Percentiles rank a stretch among this genome's conserved stretches.
phyloP scores from a whole-genome alignment of 2,797 vertebrate species.

The Siniperca undulata region DNA sequence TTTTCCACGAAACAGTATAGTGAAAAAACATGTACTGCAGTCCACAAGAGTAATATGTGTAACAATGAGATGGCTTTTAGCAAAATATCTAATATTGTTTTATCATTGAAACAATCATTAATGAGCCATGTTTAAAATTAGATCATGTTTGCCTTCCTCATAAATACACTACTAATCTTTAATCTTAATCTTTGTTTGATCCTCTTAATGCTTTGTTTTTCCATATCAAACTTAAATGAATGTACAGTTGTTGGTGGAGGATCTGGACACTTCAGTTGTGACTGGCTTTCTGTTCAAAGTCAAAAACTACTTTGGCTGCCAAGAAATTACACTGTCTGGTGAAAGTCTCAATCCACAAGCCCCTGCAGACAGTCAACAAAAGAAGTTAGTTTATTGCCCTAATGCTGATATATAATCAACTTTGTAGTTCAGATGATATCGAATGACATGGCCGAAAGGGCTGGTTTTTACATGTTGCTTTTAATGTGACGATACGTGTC shows the following conservation, averaged over 20 bases:
- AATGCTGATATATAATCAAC: conserved; percentile 54
- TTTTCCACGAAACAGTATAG: conserved; percentile 17
- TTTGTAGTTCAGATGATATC: conserved; percentile 41
- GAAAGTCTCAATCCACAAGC: conserved; percentile 54
- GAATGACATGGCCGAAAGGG: conserved; percentile 21
- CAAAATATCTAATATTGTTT: conserved; percentile 32
- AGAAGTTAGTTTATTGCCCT: conserved; percentile 36
- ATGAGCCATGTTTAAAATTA: not conserved
- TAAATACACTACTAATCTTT: conserved; percentile 22
- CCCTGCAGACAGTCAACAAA: conserved; percentile 36
- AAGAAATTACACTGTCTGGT: conserved; percentile 65
- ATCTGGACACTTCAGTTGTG: conserved; percentile 40
- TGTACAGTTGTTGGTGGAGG: conserved; percentile 28
- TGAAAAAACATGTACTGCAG: conserved; percentile 1
- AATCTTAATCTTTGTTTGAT: conserved; percentile 29
- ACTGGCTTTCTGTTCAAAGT: conserved; percentile 58
- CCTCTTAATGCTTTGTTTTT: conserved; percentile 33
- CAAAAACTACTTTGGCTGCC: conserved; percentile 39
- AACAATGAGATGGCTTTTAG: conserved; percentile 20
- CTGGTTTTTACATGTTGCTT: conserved; percentile 14
- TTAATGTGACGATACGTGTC: conserved; percentile 24
- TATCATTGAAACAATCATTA: conserved; percentile 46
- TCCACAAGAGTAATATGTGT: conserved; percentile 11
- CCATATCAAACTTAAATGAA: conserved; percentile 41
- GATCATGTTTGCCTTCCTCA: conserved; percentile 4